Percentiles rank a stretch among this genome's conserved stretches.
These are phyloP conservation scores for Camelus dromedarius DNA, from an alignment of 2,113 vertebrate species.

Conservation along the genomic window DNA sequence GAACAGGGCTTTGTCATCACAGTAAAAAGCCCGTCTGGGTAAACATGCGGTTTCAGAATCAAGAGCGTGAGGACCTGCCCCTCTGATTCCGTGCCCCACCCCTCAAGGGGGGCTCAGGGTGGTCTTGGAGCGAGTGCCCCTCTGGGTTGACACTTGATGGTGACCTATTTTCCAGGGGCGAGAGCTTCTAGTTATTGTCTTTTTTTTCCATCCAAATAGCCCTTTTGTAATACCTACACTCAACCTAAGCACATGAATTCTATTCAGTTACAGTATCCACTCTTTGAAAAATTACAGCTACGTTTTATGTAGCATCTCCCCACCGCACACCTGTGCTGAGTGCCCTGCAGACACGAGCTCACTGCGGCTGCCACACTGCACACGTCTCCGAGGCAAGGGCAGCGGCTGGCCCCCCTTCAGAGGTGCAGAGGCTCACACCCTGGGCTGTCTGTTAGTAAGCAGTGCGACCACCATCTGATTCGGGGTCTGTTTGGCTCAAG, in stretches of 20 bases:
- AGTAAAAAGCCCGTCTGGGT: neutral
- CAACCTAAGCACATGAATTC: neutral
- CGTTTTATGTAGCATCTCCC: rapidly evolving
- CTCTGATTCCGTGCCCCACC: neutral
- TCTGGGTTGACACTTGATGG: rapidly evolving
- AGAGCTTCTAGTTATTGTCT: neutral
- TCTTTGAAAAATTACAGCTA: neutral
- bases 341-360: neutral
- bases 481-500: neutral
- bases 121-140: neutral
- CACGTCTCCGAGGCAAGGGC: rapidly evolving
- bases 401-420: neutral
- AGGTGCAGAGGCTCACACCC: neutral
- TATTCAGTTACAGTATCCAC: neutral
- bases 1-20: neutral
- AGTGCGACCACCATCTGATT: neutral
- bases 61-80: neutral
- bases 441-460: neutral
- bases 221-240: neutral
- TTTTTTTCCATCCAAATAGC: neutral
- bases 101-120: neutral
- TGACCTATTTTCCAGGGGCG: neutral
- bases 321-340: rapidly evolving
- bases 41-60: neutral
- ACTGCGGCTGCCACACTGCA: rapidly evolving